phyloP scores from a whole-genome alignment of 2,888 invertebrate genomes.

The Alloplasta piceator region DNA sequence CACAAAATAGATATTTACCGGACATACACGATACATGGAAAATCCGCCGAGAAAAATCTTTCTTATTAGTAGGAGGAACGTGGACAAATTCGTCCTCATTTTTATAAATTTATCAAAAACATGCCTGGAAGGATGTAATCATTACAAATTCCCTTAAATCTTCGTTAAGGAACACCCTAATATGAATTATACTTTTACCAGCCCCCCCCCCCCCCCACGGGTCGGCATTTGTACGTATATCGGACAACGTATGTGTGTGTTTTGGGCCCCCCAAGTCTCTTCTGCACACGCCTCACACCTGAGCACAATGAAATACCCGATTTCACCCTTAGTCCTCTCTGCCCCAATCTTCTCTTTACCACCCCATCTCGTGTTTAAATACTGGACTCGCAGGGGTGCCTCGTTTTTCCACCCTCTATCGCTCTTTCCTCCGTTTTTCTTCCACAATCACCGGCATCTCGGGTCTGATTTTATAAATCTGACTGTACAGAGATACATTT shows the following conservation, averaged over 20 bases:
- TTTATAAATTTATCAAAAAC: too few relatives aligned
- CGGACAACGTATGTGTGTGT: constrained; percentile 43
- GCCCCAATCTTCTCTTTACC: constrained; percentile 21
- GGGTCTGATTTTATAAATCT: too few relatives aligned
- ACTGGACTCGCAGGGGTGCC: constrained; percentile 62
- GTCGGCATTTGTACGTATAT: background rate
- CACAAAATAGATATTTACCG: too few relatives aligned
- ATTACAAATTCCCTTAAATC: too few relatives aligned
- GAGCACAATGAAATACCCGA: constrained; percentile 81
- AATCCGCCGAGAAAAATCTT: too few relatives aligned
- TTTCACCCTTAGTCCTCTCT: constrained; percentile 71
- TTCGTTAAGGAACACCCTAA: too few relatives aligned
- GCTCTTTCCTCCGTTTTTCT: constrained; percentile 35
- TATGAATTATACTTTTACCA: background rate
- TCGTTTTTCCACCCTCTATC: constrained; percentile 49
- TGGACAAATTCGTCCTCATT: too few relatives aligned
- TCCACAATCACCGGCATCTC: background rate
- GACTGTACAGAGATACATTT: too few relatives aligned
- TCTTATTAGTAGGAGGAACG: too few relatives aligned
- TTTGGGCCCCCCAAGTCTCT: constrained; percentile 63
- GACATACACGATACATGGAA: too few relatives aligned
- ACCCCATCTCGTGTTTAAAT: constrained; percentile 62
- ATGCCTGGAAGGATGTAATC: too few relatives aligned
- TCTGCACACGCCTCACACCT: constrained; percentile 82
- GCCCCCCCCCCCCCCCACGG: background rate